These are phyloP conservation scores for Babyrousa celebensis DNA, from an alignment of 2,797 vertebrate genomes.

Conservation along the genomic window DNA sequence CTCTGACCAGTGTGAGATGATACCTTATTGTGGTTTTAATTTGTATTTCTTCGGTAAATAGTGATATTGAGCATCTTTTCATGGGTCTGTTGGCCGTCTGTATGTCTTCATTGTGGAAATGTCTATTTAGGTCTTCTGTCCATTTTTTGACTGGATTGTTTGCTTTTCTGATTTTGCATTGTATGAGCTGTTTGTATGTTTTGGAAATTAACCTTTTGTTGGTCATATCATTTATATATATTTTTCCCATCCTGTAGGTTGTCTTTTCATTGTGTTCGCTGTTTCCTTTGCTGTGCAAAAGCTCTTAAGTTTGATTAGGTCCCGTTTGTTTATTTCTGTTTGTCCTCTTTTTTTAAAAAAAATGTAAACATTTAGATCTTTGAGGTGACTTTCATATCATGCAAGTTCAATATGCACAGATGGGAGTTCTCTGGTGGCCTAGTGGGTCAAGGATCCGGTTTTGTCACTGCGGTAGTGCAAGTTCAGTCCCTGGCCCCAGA, in stretches of 20 bases:
- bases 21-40: not conserved
- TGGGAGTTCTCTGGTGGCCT: not conserved
- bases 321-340: not conserved
- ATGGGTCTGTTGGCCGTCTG: not conserved
- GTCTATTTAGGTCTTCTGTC: not conserved
- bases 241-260: not conserved
- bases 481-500: too few relatives aligned
- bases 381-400: not conserved
- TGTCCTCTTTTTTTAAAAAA: not conserved
- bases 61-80: not conserved
- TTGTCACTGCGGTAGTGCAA: too few relatives aligned
- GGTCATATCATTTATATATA: not conserved
- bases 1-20: not conserved
- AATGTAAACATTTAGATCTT: slow-evolving; percentile 7
- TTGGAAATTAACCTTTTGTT: not conserved
- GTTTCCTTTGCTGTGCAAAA: slow-evolving; percentile 4
- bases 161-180: not conserved
- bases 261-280: not conserved
- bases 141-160: not conserved
- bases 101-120: not conserved
- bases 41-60: not conserved
- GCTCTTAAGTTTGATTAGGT: not conserved
- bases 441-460: too few relatives aligned
- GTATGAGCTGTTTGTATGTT: not conserved
- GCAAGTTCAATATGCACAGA: not conserved